phyloP scores from a whole-genome alignment of 2,113 vertebrate species.

The Tamias sibiricus region DNA sequence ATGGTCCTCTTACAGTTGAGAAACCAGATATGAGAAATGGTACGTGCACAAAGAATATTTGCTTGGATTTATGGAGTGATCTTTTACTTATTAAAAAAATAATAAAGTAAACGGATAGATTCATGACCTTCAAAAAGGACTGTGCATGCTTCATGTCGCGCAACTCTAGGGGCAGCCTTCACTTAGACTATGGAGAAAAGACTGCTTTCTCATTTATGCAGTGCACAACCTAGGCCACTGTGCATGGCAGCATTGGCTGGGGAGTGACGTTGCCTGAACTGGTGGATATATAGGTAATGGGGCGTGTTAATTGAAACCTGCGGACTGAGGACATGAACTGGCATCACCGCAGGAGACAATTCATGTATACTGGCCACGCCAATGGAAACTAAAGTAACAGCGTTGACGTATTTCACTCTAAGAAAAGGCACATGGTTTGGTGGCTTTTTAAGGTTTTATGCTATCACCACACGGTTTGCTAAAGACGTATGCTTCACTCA shows the following conservation, averaged over 20 bases:
- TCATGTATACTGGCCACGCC: no score
- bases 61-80: no score
- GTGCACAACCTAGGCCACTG: background rate
- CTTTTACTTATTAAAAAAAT: no score
- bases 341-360: no score
- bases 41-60: no score
- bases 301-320: no score
- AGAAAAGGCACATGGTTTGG: background rate
- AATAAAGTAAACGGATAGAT: no score
- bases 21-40: no score
- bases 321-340: no score
- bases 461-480: accelerated
- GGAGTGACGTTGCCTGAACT: accelerated
- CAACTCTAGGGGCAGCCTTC: background rate
- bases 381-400: no score
- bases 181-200: accelerated
- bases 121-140: no score
- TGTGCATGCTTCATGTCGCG: background rate
- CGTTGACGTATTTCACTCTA: background rate
- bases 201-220: background rate
- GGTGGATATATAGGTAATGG: accelerated
- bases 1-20: no score
- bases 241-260: accelerated
- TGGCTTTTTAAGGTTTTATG: accelerated
- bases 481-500: accelerated